Base-by-base conservation (phyloP, 1,140 invertebrate genomes). In the Drosophila neocordata region DNA sequence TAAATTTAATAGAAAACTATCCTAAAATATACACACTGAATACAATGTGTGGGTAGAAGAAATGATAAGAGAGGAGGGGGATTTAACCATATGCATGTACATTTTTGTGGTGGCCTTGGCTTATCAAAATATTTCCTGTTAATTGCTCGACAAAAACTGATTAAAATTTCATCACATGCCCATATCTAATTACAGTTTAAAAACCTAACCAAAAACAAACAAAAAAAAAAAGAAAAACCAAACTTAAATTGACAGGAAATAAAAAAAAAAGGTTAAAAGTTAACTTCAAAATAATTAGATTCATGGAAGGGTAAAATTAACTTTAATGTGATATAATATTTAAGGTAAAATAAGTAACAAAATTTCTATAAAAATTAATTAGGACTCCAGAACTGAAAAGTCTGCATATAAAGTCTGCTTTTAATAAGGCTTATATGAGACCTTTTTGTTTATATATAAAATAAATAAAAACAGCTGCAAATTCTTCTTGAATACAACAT, bases 111-210 rank as follows among this genome's bases (percentile, higher is more conserved):
- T 48, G 41, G 8, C 41, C 15, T 18, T 48, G 41, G 41, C 41
- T 48, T 48, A 48, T 48, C 41, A 48, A 48, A 48, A 48, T 48
- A 8, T 20, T 48, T 48, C 15, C 41, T 9, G 15, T 48, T 48
- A 48, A 48, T 48, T 48, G 41, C 15, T 48, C n/a, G 15, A 48
- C 18, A 20, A 20, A 48, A 48, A 48, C 41, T 48, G 41, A 48
- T 48, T 48, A 48, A 48, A 48, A 20, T 48, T 48, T 48, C 41
- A 48, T 48, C 9, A 48, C 41, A 20, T 48, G 41, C 15, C 41
- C 41, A 20, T 48, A 48, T 48, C 41, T 48, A 11, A 48, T 48
- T 48, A 48, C 41, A 48, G 20, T 48, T 48, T 20, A 48, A 48
- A 48, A 48, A 15, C 41, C 15, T 48, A 8, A 41, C 38, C 13